Conservation (phyloP, 2,797 vertebrate genomes). For the Propithecus deckenii region DNA sequence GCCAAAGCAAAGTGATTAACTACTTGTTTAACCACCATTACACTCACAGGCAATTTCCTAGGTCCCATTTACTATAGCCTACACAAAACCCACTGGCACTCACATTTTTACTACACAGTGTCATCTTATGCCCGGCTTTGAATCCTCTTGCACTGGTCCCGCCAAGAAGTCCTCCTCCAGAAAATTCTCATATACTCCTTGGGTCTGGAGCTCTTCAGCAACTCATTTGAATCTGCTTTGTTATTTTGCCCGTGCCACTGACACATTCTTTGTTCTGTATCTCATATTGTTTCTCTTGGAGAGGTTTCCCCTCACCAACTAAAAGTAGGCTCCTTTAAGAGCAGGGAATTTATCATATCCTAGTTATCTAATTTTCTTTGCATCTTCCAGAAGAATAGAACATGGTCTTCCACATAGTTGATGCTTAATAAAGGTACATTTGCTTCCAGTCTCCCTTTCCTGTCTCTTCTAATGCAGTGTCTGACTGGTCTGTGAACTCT, state of each 20-base stretch:
- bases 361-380: background rate
- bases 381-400: background rate
- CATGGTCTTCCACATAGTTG: background rate
- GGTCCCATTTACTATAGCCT: background rate
- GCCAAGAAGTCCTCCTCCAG: background rate
- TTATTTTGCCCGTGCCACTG: background rate
- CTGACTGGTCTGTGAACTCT: background rate
- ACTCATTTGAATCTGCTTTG: background rate
- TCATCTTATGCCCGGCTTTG: background rate
- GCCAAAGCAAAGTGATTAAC: background rate
- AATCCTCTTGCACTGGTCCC: background rate
- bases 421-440: background rate
- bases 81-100: background rate
- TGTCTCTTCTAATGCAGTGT: background rate
- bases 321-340: background rate
- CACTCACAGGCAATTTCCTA: background rate
- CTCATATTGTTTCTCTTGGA: background rate
- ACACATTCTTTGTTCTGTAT: background rate
- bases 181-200: background rate
- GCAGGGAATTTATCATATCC: background rate
- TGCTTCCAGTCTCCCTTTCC: background rate
- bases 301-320: background rate
- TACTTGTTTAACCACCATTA: background rate
- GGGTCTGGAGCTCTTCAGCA: background rate
- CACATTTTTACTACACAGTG: background rate